Percentiles rank a stretch among this genome's conserved stretches.
These are phyloP conservation scores for Epicauta chinensis DNA, from an alignment of 1,140 invertebrate genomes.

Conservation along the genomic window DNA sequence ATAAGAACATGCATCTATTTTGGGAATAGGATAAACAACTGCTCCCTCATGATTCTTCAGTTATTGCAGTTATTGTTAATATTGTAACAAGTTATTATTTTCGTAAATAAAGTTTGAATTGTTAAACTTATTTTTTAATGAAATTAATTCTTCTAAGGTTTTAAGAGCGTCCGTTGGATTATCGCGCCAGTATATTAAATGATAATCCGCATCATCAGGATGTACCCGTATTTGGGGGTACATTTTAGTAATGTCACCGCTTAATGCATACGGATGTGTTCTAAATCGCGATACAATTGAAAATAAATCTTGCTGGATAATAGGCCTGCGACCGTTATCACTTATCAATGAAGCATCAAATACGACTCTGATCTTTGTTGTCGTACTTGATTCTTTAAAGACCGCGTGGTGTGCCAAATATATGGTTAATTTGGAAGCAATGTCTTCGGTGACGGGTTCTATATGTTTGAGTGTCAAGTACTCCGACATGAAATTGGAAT, in stretches of 20 bases:
- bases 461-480: neutral
- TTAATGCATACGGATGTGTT: conserved; percentile 16
- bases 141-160: neutral
- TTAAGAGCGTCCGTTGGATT: neutral
- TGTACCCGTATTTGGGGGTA: conserved; percentile 6
- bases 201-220: conserved; percentile 3
- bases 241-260: conserved; percentile 17
- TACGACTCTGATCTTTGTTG: conserved; percentile 24
- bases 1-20: too few species aligned
- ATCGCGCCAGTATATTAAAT: conserved; percentile 3
- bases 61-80: too few species aligned
- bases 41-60: too few species aligned
- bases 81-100: too few species aligned
- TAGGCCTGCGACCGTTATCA: conserved; percentile 18
- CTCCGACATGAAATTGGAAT: neutral
- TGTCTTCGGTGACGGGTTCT: neutral
- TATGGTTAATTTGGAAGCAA: neutral
- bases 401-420: neutral
- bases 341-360: conserved; percentile 33
- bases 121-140: too few species aligned
- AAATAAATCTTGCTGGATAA: conserved; percentile 8
- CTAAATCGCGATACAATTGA: conserved; percentile 5
- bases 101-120: too few species aligned
- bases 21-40: too few species aligned
- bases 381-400: too few species aligned